A percentile compares a stretch with the other conserved stretches of the same genome.
Evolutionary conservation across 2,113 vertebrate genomes (phyloP).

Genomic region (Cryptotis parvus): DNA sequence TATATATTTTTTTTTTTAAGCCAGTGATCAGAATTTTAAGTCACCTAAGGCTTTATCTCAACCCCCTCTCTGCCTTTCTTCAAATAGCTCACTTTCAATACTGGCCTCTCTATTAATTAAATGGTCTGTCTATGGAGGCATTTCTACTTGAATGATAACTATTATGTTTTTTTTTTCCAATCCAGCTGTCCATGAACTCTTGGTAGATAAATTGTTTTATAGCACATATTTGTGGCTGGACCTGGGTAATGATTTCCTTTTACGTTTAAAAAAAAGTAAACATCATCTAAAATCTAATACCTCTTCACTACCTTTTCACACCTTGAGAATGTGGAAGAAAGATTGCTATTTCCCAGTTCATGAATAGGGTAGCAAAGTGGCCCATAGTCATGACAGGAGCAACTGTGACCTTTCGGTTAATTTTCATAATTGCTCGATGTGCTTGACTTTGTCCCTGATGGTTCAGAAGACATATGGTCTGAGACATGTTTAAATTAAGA

Average conservation of each 20-base stretch:
- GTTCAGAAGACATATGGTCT: slow-evolving; percentile 37
- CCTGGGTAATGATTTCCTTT: slow-evolving; percentile 69
- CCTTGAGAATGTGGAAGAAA: neutral
- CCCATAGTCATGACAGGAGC: neutral
- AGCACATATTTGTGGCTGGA: slow-evolving; percentile 65
- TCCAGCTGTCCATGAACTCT: slow-evolving; percentile 82
- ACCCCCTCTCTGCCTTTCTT: slow-evolving; percentile 51
- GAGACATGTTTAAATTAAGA: slow-evolving; percentile 61
- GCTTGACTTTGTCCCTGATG: slow-evolving; percentile 15
- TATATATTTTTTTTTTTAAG: neutral
- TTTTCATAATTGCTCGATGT: slow-evolving; percentile 66
- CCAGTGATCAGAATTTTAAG: slow-evolving; percentile 56
- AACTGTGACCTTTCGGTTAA: slow-evolving; percentile 50
- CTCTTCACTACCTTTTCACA: slow-evolving; percentile 30
- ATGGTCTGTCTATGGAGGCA: slow-evolving; percentile 82
- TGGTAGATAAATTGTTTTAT: slow-evolving; percentile 78
- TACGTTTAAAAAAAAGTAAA: slow-evolving; percentile 24
- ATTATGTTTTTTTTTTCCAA: slow-evolving; percentile 72
- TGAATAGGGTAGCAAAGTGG: slow-evolving; percentile 39
- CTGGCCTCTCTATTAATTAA: slow-evolving; percentile 85
- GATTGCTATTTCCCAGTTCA: neutral
- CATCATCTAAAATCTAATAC: neutral
- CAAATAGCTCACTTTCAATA: slow-evolving; percentile 77
- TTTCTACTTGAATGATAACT: slow-evolving; percentile 85
- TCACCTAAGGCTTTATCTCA: slow-evolving; percentile 66